A percentile compares a stretch with the other conserved stretches of the same genome.
Evolutionary conservation across 2,888 invertebrate genomes (phyloP).

Genomic region (Microchrysa polita): DNA sequence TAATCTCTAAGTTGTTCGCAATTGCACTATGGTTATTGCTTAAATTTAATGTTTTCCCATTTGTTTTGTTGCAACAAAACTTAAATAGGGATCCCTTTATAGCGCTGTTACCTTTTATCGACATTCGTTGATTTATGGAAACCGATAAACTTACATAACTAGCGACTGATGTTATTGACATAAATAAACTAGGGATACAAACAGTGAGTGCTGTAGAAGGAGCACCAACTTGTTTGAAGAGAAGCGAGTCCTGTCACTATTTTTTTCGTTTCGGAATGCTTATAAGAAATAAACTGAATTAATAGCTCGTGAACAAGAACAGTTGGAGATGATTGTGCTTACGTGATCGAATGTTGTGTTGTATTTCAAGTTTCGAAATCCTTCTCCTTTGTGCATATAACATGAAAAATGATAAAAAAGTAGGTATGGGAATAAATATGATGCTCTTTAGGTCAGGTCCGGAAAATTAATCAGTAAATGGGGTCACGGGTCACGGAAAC

Average conservation of each 20-base stretch:
- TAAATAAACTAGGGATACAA: too few relatives aligned
- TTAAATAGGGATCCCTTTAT: too few relatives aligned
- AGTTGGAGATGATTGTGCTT: slow-evolving; percentile 60
- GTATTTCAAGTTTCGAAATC: slow-evolving; percentile 37
- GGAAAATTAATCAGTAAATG: slow-evolving; percentile 42
- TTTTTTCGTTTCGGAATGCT: neutral
- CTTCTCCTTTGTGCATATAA: slow-evolving; percentile 21
- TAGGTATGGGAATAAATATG: slow-evolving; percentile 43
- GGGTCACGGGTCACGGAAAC: too few relatives aligned
- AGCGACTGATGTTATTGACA: too few relatives aligned
- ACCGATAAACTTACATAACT: neutral
- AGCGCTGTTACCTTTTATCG: too few relatives aligned
- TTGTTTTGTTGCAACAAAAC: too few relatives aligned
- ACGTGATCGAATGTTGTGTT: slow-evolving; percentile 61
- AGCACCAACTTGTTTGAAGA: neutral
- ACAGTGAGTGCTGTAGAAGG: too few relatives aligned
- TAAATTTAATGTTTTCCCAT: too few relatives aligned
- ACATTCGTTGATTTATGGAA: neutral
- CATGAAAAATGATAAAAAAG: slow-evolving; percentile 45
- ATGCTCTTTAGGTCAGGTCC: slow-evolving; percentile 35
- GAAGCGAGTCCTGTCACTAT: neutral
- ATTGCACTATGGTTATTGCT: too few relatives aligned
- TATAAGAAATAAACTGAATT: slow-evolving; percentile 51
- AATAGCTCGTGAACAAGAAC: slow-evolving; percentile 54
- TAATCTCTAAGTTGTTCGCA: too few relatives aligned